Evolutionary conservation across 2,113 vertebrate species (phyloP), one percentile per base, ranked within the genome.

Genomic region (Pseudopipra pipra): DNA sequence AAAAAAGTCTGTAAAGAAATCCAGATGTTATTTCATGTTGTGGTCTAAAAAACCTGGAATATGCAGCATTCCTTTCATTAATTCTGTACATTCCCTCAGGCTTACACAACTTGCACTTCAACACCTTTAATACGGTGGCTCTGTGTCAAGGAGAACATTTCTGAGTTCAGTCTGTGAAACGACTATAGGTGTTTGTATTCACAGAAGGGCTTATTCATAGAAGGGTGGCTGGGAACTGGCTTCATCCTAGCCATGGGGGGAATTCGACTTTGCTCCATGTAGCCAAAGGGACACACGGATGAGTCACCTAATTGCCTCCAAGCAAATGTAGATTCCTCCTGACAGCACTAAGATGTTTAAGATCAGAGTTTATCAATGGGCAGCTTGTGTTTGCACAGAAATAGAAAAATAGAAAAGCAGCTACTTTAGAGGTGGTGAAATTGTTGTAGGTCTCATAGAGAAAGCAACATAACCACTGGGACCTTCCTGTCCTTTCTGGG

Each of bases 231-330:
- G 8, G 68, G 68, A 93, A 85, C 52, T 96, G 75, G 83, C 82
- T 97, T 93, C 91, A 94, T 83, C 88, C 92, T 39, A 70, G 21
- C 88, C 77, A 54, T 49, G 28, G 66, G 24, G 46, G 18, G 33
- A 74, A 74, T 70, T 51, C 81, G 43, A 56, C 70, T 91, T 91
- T 8, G 41, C 75, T 80, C 87, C 49, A 4, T 18, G 75, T 79
- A 95, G 95, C 81, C 11, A 10, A 81, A 74, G 71, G 78, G 72
- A 86, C 82, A 61, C 41, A 30, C 30, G 1, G 11, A 84, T 91
- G 95, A 96, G 93, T 96, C 95, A 97, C 90, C 73, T 96, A 71
- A 95, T 94, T 97, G 96, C 90, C 94, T 87, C 93, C 88, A 90
- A 92, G 93, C 81, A 91, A 95, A 95, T 62, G 87, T 78, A 90